A percentile compares a stretch with the other conserved stretches of the same genome.
Evolutionary conservation across 2,888 invertebrate species (phyloP).

Genomic region (Cryptophagus acutangulus): DNA sequence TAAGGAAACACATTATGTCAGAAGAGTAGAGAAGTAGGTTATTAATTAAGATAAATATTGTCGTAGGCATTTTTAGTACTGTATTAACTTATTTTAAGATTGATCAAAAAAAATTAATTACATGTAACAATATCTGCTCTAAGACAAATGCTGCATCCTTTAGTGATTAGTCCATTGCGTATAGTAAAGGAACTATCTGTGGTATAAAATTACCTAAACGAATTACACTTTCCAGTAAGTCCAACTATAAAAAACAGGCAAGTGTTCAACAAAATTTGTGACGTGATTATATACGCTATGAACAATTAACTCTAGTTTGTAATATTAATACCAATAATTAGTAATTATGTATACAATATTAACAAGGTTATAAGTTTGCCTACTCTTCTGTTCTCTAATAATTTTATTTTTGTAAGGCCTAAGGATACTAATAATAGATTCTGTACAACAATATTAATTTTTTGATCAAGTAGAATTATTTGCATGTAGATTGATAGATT

Average conservation of each 20-base stretch:
- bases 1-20: too few species aligned
- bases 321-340: neutral
- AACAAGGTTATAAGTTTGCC: slow-evolving; percentile 1
- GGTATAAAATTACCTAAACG: neutral
- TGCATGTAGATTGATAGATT: too few species aligned
- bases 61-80: neutral
- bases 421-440: too few species aligned
- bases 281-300: neutral
- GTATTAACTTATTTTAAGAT: neutral
- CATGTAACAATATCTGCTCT: neutral
- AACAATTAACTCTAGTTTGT: neutral
- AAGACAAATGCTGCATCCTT: neutral
- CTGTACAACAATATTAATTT: too few species aligned
- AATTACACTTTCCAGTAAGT: neutral
- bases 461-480: too few species aligned
- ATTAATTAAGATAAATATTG: neutral
- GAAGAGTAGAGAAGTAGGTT: neutral
- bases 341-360: neutral
- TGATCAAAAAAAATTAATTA: neutral
- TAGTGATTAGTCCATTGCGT: neutral
- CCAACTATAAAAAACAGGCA: neutral
- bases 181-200: too few species aligned
- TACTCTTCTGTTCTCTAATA: too few species aligned
- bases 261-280: neutral
- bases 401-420: too few species aligned